Conservation (phyloP, 2,888 invertebrate genomes). For the Rotaria magnacalcarata region DNA sequence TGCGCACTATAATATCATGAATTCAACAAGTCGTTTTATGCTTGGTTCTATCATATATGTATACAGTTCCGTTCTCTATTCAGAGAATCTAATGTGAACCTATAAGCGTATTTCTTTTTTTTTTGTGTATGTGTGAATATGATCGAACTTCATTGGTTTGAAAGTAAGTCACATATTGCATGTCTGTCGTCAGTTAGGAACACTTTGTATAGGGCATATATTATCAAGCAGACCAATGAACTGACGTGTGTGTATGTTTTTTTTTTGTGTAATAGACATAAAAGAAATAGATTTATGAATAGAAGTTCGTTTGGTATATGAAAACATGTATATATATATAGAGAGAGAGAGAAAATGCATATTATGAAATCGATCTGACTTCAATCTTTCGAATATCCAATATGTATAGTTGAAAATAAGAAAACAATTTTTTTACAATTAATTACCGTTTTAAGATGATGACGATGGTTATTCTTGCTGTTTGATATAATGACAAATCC, state of each 20-base stretch:
- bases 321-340: not conserved
- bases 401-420: conserved; percentile 6
- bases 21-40: not conserved
- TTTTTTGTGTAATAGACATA: not conserved
- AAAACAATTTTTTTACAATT: not conserved
- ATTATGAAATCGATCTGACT: too few species aligned
- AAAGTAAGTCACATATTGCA: not conserved
- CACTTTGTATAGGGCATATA: not conserved
- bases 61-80: not conserved
- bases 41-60: not conserved
- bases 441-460: conserved; percentile 22
- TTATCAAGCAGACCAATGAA: not conserved
- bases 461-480: not conserved
- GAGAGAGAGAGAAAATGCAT: too few species aligned
- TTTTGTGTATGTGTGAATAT: not conserved
- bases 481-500: conserved; percentile 18
- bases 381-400: not conserved
- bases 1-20: not conserved
- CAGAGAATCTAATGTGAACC: too few species aligned
- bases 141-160: not conserved
- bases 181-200: not conserved
- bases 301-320: not conserved
- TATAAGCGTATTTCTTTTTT: too few species aligned
- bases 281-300: not conserved
- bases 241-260: not conserved